Evolutionary conservation across 2,113 vertebrate genomes (phyloP).

Genomic region (Eira barbara): DNA sequence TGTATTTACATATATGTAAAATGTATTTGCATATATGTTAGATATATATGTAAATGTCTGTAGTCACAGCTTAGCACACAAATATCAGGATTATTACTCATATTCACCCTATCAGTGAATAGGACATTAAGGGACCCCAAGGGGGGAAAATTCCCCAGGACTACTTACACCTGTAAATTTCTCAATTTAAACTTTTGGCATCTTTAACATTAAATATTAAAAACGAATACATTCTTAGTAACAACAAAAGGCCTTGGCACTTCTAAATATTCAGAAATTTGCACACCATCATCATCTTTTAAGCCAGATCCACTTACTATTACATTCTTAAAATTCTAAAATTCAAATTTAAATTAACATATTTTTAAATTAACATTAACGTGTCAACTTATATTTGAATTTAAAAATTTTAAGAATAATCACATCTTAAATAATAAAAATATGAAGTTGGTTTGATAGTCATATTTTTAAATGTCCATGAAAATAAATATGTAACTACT

Average conservation of each 20-base stretch:
- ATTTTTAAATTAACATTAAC: not conserved
- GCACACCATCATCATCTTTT: not conserved
- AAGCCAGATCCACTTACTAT: not conserved
- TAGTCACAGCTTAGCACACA: not conserved
- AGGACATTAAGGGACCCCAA: not conserved
- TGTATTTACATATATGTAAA: not conserved
- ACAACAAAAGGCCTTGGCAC: not conserved
- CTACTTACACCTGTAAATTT: not conserved
- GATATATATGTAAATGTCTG: not conserved
- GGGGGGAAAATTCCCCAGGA: not conserved
- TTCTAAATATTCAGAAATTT: constrained; percentile 40
- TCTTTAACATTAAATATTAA: not conserved
- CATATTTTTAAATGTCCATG: not conserved
- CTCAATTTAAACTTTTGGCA: not conserved
- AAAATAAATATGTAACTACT: not conserved
- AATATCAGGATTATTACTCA: not conserved
- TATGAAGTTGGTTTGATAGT: not conserved
- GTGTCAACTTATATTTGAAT: not conserved
- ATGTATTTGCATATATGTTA: not conserved
- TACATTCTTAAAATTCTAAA: not conserved
- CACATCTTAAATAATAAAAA: not conserved
- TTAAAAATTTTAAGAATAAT: not conserved
- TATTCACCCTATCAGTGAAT: not conserved
- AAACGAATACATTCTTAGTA: not conserved
- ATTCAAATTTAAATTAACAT: not conserved